Percentiles rank a stretch among this genome's conserved stretches.
These are phyloP conservation scores for Agrotis ipsilon DNA, from an alignment of 2,888 invertebrate species.

Conservation along the genomic window DNA sequence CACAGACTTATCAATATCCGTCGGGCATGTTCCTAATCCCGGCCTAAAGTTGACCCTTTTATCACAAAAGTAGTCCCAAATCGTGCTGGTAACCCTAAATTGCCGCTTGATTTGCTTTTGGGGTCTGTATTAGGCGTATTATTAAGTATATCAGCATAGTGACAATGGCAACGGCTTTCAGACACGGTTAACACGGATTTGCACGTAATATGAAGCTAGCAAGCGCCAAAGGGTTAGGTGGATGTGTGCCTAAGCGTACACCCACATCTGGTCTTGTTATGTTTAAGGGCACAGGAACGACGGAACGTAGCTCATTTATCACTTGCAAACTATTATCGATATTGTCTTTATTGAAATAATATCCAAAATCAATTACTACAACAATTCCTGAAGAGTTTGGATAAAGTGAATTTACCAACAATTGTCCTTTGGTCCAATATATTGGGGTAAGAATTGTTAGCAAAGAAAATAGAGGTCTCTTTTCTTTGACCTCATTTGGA, in stretches of 20 bases:
- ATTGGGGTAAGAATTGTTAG: neutral
- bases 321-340: too few relatives aligned
- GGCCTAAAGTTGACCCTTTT: slow-evolving; percentile 14
- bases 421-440: too few relatives aligned
- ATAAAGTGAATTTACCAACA: too few relatives aligned
- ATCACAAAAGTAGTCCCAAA: slow-evolving; percentile 19
- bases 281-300: neutral
- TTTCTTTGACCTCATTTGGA: neutral
- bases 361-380: too few relatives aligned
- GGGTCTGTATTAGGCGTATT: slow-evolving; percentile 1
- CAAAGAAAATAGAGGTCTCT: neutral
- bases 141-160: slow-evolving; percentile 3
- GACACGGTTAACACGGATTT: neutral
- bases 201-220: neutral
- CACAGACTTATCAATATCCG: slow-evolving; percentile 11
- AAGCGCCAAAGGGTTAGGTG: too few relatives aligned
- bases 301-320: neutral
- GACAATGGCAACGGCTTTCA: slow-evolving; percentile 15
- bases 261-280: neutral
- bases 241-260: neutral
- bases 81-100: slow-evolving; percentile 22
- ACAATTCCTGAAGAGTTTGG: too few relatives aligned
- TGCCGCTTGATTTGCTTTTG: slow-evolving; percentile 26
- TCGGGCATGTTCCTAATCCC: slow-evolving; percentile 22
- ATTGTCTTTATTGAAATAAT: too few relatives aligned